phyloP scores from a whole-genome alignment of 2,888 invertebrate genomes.

The Papilio elwesi region DNA sequence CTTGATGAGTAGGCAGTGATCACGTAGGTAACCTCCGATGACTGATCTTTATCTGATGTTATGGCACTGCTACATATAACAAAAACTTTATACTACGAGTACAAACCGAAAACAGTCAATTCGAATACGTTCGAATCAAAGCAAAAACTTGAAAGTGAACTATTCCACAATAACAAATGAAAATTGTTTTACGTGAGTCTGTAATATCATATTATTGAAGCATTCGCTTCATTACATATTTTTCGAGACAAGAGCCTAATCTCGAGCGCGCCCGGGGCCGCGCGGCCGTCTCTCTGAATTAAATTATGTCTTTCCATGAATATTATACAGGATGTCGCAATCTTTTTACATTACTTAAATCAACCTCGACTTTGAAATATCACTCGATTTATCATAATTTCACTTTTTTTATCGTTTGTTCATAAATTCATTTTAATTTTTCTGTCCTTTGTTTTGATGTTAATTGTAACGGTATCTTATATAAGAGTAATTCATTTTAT shows the following conservation, averaged over 20 bases:
- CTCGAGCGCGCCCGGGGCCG: slow-evolving; percentile 58
- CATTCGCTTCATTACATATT: slow-evolving; percentile 74
- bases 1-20: no score
- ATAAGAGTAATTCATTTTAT: no score
- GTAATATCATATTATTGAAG: slow-evolving; percentile 73
- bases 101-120: no score
- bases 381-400: slow-evolving; percentile 58
- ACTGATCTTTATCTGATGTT: no score
- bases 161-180: slow-evolving; percentile 52
- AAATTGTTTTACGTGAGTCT: slow-evolving; percentile 63
- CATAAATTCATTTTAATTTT: slow-evolving; percentile 30
- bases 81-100: no score
- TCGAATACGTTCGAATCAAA: no score
- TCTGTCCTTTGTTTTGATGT: neutral
- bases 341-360: slow-evolving; percentile 67
- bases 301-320: slow-evolving; percentile 82
- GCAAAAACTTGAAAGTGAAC: no score
- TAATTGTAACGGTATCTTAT: neutral
- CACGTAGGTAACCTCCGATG: no score
- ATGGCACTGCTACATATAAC: no score
- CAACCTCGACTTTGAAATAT: slow-evolving; percentile 59
- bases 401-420: slow-evolving; percentile 33
- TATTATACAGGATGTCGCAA: slow-evolving; percentile 77
- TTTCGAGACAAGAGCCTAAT: slow-evolving; percentile 73
- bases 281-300: slow-evolving; percentile 72